Base-by-base conservation (phyloP, 2,113 vertebrate species). In the Hippocampus abdominalis region DNA sequence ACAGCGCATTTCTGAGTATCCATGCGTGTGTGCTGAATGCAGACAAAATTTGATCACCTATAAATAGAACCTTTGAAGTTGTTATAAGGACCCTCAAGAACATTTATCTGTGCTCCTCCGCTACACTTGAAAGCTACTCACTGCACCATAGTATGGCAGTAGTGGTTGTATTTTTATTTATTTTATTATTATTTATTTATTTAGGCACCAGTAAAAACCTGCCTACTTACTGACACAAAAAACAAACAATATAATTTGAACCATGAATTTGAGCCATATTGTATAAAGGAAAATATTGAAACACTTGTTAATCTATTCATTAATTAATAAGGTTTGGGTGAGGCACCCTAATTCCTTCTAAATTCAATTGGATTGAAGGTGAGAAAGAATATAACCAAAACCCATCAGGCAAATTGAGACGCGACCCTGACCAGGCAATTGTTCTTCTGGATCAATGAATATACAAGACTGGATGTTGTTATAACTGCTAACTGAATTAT, bases 221-320 rank as follows among this genome's bases (percentile, higher is more conserved):
- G 57, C 15, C 63, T 4, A 64, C 21, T 48, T 39, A 75, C 29
- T 29, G 57, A 11, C 46, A 74, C 16, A 54, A 39, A 18, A 72
- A 70, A 53, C 15, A 4, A 51, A 56, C 46, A 64, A 36, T 62
- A 44, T 3, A 6, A 66, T 13, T 29, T 7, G 10, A 64, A 59
- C 18, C 25, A 27, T 49, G 18, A 49, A 49, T 4, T 49, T 11
- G 10, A 49, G 18, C 7, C 16, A 12, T 36, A 7, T 36, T 20
- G 29, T 12, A 16, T 48, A 40, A 23, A 62, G 1, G 12, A 57
- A 62, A 48, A 62, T 11, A 46, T 2, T 44, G 36, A 54, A 27
- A 39, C 20, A 39, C 29, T 32, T 42, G 32, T 36, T 36, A 36
- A 36, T 36, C 36, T 13, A 4, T 27, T n/a, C 15, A 54, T 46